Base-by-base conservation (phyloP, 2,797 vertebrate genomes). In the Dryobates pubescens region DNA sequence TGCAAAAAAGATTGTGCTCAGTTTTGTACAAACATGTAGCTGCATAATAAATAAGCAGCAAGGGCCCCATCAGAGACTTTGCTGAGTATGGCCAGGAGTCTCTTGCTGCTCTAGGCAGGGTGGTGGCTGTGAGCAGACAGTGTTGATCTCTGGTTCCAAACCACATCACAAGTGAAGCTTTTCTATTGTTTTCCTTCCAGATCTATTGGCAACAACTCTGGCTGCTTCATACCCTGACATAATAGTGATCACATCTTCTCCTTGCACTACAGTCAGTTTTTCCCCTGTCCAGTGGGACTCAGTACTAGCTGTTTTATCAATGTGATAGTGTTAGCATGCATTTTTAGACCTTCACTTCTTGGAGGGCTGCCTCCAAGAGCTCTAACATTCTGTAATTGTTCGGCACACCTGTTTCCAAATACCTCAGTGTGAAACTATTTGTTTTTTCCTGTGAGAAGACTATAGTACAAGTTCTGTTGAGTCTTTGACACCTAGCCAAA, bases 371-470 rank as follows among this genome's bases (percentile, higher is more conserved):
- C 97, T 95, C 82, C 75, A 73, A 95, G 95, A 96, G 94, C 93
- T 94, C 95, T 96, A 95, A 95, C 94, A 87, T 95, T 95, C 89
- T 93, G 92, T 97, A 97, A 97, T 97, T 97, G 96, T 97, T 96
- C 86, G 3, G 91, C 96, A 97, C 97, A 98, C 97, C 97, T 98
- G 97, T 95, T 97, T 96, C 94, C 96, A 96, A 98, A 97, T 96
- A 97, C 96, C 96, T 97, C 97, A 96, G 95, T 96, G 96, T 97
- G 97, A 97, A 97, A 97, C 96, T 97, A 97, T 98, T 97, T 98
- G 97, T 97, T 97, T 98, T 97, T 97, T 97, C 93, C 95, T 95
- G 82, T 95, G 85, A 95, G 95, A 97, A 97, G 95, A 96, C 96
- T 96, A 95, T 97, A 97, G 95, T 97, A 89, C 91, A 83, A 95